These are phyloP conservation scores for Stegodyphus dumicola DNA, from an alignment of 1,140 invertebrate species.

Conservation along the genomic window DNA sequence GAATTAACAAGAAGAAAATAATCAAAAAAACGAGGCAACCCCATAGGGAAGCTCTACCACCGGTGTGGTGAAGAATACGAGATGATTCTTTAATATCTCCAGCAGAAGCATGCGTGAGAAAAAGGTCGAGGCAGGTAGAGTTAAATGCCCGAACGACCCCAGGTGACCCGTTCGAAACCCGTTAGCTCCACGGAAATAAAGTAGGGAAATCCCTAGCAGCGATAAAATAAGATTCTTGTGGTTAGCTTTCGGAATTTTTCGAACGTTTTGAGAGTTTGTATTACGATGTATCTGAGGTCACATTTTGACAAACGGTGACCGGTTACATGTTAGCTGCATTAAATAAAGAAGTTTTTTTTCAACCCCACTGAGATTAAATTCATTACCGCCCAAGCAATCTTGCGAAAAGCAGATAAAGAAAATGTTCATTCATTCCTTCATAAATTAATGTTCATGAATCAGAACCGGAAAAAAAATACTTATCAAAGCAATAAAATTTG, in stretches of 20 bases:
- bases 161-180: constrained; percentile 17
- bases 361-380: too few species aligned
- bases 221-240: constrained; percentile 17
- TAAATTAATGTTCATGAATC: too few species aligned
- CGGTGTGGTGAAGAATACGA: constrained; percentile 2
- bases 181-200: constrained; percentile 23
- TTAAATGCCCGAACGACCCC: constrained; percentile 28
- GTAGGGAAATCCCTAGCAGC: neutral
- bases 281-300: too few species aligned
- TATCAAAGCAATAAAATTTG: too few species aligned
- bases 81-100: neutral
- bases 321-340: too few species aligned
- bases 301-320: too few species aligned
- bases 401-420: too few species aligned
- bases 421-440: too few species aligned
- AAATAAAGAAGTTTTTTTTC: too few species aligned
- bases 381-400: too few species aligned
- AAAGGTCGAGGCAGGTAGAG: neutral
- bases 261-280: too few species aligned
- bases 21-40: neutral
- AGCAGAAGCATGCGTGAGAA: constrained; percentile 11
- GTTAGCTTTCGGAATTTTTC: neutral
- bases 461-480: too few species aligned
- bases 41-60: neutral
- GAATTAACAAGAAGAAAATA: neutral